phyloP scores from a whole-genome alignment of 1,140 invertebrate genomes.

The Bombus impatiens region DNA sequence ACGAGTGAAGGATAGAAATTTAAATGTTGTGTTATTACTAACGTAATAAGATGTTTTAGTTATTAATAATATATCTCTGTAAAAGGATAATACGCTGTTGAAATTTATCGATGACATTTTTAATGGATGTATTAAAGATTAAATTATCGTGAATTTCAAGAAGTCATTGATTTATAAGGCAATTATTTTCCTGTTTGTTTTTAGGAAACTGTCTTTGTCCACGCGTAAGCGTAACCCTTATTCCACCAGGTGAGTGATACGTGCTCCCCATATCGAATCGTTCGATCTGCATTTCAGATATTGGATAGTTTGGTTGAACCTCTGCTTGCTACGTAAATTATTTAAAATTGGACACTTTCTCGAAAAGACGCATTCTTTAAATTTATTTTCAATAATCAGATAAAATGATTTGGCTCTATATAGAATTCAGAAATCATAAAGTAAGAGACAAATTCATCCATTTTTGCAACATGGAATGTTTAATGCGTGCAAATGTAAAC shows the following conservation, averaged over 20 bases:
- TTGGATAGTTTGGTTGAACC: constrained; percentile 42
- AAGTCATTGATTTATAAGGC: constrained; percentile 11
- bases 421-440: background rate
- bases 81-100: too few species aligned
- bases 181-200: constrained; percentile 58
- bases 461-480: background rate
- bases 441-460: background rate
- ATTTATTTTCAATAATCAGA: background rate
- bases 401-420: background rate
- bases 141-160: background rate
- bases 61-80: too few species aligned
- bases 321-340: constrained; percentile 12
- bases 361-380: background rate
- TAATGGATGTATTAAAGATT: too few species aligned
- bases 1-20: too few species aligned
- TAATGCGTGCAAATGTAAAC: background rate
- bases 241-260: constrained; percentile 65
- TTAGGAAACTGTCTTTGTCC: constrained; percentile 25
- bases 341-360: background rate
- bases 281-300: constrained; percentile 58
- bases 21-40: too few species aligned
- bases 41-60: too few species aligned
- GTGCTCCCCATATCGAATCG: constrained; percentile 67
- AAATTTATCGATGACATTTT: too few species aligned
- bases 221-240: constrained; percentile 67